phyloP scores from a whole-genome alignment of 2,888 invertebrate genomes.

The Nyleta sp. region DNA sequence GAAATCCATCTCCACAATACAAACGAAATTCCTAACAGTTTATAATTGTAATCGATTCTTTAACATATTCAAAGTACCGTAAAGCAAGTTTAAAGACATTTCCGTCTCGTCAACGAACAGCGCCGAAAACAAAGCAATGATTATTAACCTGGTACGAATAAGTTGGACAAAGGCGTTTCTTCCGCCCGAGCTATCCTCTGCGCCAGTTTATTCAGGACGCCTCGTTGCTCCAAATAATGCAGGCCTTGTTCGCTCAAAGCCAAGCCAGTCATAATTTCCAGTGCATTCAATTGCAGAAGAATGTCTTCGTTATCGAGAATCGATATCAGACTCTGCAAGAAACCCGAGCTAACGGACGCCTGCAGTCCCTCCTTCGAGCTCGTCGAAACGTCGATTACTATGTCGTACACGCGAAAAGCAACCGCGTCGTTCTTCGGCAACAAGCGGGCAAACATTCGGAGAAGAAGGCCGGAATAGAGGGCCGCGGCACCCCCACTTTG shows the following conservation, averaged over 20 bases:
- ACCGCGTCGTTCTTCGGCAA: constrained; percentile 85
- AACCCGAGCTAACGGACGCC: constrained; percentile 85
- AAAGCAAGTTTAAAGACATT: no score
- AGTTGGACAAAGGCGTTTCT: constrained; percentile 85
- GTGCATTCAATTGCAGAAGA: constrained; percentile 90
- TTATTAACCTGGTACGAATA: constrained; percentile 85
- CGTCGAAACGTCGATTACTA: constrained; percentile 86
- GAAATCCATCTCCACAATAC: no score
- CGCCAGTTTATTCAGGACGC: constrained; percentile 86
- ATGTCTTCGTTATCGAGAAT: constrained; percentile 89
- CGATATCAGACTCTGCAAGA: constrained; percentile 87
- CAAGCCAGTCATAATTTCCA: constrained; percentile 90
- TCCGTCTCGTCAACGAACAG: no score
- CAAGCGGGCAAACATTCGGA: constrained; percentile 85
- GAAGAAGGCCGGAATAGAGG: constrained; percentile 84
- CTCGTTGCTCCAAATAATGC: constrained; percentile 87
- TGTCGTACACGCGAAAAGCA: constrained; percentile 88
- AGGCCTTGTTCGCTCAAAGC: constrained; percentile 89
- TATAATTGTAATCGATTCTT: no score
- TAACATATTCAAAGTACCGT: no score
- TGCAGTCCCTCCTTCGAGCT: constrained; percentile 85
- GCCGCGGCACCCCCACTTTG: constrained; percentile 82
- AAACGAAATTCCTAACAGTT: no score
- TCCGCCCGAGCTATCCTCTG: constrained; percentile 85
- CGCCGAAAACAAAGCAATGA: neutral